Percentiles rank a stretch among this genome's conserved stretches.
phyloP scores from a whole-genome alignment of 2,888 invertebrate genomes.

The Emmelina monodactyla region DNA sequence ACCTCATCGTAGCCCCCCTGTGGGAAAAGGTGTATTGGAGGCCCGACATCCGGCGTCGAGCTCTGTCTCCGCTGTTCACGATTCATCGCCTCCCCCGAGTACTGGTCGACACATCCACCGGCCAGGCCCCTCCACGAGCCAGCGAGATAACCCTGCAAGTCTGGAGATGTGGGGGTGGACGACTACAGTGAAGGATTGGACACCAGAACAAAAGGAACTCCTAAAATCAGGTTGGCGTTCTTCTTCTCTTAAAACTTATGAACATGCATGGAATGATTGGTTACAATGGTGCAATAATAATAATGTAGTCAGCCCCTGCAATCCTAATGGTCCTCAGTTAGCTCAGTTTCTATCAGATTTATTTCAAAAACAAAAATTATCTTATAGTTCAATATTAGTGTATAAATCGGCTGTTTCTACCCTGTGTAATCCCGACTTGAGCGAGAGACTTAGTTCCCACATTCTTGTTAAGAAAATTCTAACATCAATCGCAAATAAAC shows the following conservation, averaged over 20 bases:
- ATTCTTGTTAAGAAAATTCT: constrained; percentile 15
- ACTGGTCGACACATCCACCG: constrained; percentile 5
- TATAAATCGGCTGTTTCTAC: constrained; percentile 16
- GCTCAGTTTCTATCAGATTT: constrained; percentile 14
- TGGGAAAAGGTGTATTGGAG: constrained; percentile 15
- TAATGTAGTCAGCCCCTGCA: no score
- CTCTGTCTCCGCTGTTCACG: constrained; percentile 9
- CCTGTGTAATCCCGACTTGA: constrained; percentile 8
- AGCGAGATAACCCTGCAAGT: constrained; percentile 5
- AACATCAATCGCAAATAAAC: constrained; percentile 10
- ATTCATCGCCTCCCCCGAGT: constrained; percentile 4
- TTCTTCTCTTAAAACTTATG: constrained; percentile 12
- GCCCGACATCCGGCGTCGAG: constrained; percentile 12
- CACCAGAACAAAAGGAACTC: constrained; percentile 8
- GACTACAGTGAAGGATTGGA: constrained; percentile 11
- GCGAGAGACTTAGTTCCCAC: constrained; percentile 13
- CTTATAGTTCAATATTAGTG: constrained; percentile 13
- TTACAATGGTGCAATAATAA: no score
- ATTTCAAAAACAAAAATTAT: constrained; percentile 7
- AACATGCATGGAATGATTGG: constrained; percentile 13
- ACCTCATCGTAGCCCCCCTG: constrained; percentile 10
- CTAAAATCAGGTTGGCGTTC: constrained; percentile 13
- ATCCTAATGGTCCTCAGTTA: constrained; percentile 7
- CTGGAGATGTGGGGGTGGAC: constrained; percentile 22
- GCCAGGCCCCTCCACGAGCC: constrained; percentile 3